phyloP scores from a whole-genome alignment of 1,140 invertebrate species.

The Augochlora pura region DNA sequence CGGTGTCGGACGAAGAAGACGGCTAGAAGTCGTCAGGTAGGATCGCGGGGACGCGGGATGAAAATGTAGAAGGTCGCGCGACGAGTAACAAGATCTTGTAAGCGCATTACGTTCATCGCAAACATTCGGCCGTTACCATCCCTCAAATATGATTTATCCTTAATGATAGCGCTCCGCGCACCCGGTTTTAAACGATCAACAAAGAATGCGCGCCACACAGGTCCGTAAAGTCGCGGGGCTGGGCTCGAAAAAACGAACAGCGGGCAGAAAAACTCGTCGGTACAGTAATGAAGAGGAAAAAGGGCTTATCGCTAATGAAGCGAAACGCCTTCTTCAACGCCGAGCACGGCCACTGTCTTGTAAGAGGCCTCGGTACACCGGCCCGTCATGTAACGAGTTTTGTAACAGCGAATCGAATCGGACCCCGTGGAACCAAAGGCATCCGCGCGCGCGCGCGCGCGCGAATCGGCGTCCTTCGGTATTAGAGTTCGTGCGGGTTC shows the following conservation, averaged over 20 bases:
- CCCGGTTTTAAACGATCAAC: conserved; percentile 63
- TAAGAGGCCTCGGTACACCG: conserved; percentile 65
- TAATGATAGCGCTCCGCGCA: conserved; percentile 63
- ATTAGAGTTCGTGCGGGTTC: conserved; percentile 46
- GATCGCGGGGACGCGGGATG: background rate
- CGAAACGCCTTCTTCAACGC: conserved; percentile 70
- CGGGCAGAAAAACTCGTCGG: conserved; percentile 66
- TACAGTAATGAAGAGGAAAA: conserved; percentile 61
- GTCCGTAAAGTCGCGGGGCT: conserved; percentile 60
- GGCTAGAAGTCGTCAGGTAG: too few species aligned
- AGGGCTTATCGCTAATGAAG: conserved; percentile 72
- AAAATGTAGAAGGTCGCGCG: conserved; percentile 1
- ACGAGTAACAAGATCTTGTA: conserved; percentile 39
- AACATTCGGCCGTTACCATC: conserved; percentile 51
- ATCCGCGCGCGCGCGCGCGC: too few species aligned
- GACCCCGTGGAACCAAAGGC: conserved; percentile 53
- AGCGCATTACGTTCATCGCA: conserved; percentile 43
- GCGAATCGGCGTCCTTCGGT: conserved; percentile 62
- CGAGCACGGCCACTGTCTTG: conserved; percentile 64
- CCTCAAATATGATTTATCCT: conserved; percentile 59
- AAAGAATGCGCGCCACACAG: conserved; percentile 62
- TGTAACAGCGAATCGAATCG: conserved; percentile 71
- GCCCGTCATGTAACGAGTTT: conserved; percentile 69
- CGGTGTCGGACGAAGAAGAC: too few species aligned
- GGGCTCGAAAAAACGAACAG: conserved; percentile 57